Percentiles rank a stretch among this genome's conserved stretches.
These are phyloP conservation scores for Acrocephalus scirpaceus DNA, from an alignment of 2,797 vertebrate species.

Conservation along the genomic window DNA sequence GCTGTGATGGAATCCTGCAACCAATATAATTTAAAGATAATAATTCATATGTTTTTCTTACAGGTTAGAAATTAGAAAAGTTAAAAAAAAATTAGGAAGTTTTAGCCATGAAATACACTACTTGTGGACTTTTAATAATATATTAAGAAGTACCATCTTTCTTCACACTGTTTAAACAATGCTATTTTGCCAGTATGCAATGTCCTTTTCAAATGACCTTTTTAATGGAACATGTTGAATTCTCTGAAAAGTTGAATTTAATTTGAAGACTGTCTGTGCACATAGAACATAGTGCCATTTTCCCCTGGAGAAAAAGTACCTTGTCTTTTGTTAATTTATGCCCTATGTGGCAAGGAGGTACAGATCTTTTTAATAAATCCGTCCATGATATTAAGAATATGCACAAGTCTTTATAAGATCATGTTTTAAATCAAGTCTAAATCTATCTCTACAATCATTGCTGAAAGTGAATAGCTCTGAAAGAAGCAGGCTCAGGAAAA, in stretches of 20 bases:
- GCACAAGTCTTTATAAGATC: not conserved
- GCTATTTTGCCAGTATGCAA: not conserved
- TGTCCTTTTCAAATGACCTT: slow-evolving; percentile 8
- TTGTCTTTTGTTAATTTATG: slow-evolving; percentile 13
- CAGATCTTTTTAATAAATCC: not conserved
- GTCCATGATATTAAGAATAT: not conserved
- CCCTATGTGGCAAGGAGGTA: not conserved
- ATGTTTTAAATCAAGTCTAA: not conserved
- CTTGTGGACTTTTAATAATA: not conserved
- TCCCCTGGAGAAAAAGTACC: not conserved
- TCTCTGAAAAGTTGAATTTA: not conserved
- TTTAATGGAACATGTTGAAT: not conserved
- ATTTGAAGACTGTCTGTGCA: not conserved
- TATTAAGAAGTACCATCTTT: not conserved
- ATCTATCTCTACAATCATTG: not conserved
- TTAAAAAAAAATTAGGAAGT: not conserved
- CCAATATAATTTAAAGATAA: not conserved
- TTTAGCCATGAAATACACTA: not conserved
- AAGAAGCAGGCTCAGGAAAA: not conserved
- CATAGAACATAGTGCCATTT: not conserved
- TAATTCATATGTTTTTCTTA: not conserved
- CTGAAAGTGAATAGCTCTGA: not conserved
- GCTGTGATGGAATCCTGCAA: not conserved
- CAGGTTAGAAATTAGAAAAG: not conserved
- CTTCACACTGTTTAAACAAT: not conserved